phyloP scores from a whole-genome alignment of 2,888 invertebrate genomes.

The Xanthia togata region DNA sequence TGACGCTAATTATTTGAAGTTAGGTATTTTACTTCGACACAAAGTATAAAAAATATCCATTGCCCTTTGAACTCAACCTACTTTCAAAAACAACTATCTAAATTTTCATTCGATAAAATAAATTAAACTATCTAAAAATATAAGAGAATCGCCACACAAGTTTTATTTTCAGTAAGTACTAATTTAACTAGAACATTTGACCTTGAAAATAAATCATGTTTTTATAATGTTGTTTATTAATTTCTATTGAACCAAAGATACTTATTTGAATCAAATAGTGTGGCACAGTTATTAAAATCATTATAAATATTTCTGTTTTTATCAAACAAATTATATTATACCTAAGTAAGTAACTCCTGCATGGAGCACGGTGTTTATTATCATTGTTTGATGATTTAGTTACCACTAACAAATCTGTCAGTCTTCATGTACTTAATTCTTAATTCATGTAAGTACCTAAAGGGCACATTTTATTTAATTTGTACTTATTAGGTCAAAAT shows the following conservation, averaged over 20 bases:
- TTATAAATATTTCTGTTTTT: conserved; percentile 15
- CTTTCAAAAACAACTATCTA: conserved; percentile 21
- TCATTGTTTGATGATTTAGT: conserved; percentile 10
- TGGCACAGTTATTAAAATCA: conserved; percentile 20
- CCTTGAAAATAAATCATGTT: conserved; percentile 4
- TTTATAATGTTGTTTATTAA: conserved; percentile 3
- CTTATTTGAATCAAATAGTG: conserved; percentile 12
- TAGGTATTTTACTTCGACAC: not conserved
- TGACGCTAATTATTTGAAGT: not conserved
- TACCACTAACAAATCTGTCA: conserved; percentile 26
- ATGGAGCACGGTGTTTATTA: not conserved
- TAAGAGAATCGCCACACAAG: conserved; percentile 1
- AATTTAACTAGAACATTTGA: conserved; percentile 2
- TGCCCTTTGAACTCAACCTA: conserved; percentile 32
- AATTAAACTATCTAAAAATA: conserved; percentile 38
- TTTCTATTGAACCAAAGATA: not conserved
- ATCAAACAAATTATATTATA: conserved; percentile 8
- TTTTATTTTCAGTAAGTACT: conserved; percentile 13
- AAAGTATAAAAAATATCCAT: conserved; percentile 27
- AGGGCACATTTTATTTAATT: conserved; percentile 53
- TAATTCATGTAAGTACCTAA: no score
- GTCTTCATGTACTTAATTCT: conserved; percentile 30
- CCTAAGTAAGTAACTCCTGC: not conserved
- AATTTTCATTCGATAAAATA: conserved; percentile 31
- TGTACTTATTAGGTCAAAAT: conserved; percentile 60